Evolutionary conservation across 2,113 vertebrate genomes (phyloP).

Genomic region (Pavo muticus): DNA sequence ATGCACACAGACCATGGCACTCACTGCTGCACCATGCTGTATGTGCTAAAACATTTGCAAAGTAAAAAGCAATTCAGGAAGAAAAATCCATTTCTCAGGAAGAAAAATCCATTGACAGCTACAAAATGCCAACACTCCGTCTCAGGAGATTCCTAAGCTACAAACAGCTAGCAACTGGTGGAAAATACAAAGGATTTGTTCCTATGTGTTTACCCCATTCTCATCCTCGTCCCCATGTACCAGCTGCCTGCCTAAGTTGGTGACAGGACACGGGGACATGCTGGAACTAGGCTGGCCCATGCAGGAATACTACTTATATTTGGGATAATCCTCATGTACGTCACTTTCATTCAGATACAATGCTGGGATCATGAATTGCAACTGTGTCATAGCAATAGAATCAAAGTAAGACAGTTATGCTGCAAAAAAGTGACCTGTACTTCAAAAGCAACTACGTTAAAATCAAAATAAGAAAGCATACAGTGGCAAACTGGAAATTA

Average conservation of each 20-base stretch:
- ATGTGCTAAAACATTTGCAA: not conserved
- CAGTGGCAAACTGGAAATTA: not conserved
- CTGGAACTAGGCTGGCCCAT: not conserved
- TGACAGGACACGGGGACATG: not conserved
- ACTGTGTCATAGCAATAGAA: not conserved
- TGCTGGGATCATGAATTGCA: not conserved
- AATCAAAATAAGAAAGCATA: not conserved
- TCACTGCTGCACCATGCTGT: not conserved
- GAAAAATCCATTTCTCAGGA: not conserved
- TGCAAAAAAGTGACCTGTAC: not conserved
- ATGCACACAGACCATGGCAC: not conserved
- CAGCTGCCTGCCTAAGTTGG: not conserved
- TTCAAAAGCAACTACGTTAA: not conserved
- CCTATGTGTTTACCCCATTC: not conserved
- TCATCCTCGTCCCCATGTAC: not conserved
- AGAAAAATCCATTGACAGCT: not conserved
- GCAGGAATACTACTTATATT: not conserved
- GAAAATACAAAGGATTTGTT: not conserved
- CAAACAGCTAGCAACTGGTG: not conserved
- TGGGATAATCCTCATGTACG: not conserved
- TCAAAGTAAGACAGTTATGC: not conserved
- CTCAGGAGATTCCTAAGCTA: not conserved
- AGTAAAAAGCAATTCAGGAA: not conserved
- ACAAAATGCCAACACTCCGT: not conserved
- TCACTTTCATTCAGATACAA: not conserved